Evolutionary conservation across 2,113 vertebrate species (phyloP), one percentile per base, ranked within the genome.

Genomic region (Chaetura pelagica): DNA sequence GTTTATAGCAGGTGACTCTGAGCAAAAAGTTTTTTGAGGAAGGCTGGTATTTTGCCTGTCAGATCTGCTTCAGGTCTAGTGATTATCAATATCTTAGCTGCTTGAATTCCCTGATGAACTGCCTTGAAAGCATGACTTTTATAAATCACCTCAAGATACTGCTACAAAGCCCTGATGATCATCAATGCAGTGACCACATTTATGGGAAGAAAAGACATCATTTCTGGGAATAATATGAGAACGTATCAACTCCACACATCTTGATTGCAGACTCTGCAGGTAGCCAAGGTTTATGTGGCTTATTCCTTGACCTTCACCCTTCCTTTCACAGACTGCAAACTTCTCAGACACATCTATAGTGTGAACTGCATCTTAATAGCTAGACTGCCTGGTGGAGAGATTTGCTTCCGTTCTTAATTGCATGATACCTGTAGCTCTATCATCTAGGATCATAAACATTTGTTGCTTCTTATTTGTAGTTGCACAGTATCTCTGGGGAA

Each of bases 251-350:
- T 84, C 69, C 63, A 93, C 91, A 90, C 69, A 91, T 95, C 95
- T 93, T 89, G 86, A 88, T 94, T 97, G 94, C 92, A 79, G 63
- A 44, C 91, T 95, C 91, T 96, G 95, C 88, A 96, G 94, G 94
- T 96, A 96, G 91, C 87, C 93, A 81, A 27, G 84, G 77, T 91
- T 90, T 94, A 91, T 96, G 75, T 88, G 90, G 63, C 66, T 96
- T n/a, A 72, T 86, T 96, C 84, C 89, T 96, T 96, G 88, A 88
- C 87, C 94, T 90, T 95, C 94, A 84, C 88, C 94, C 90, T 92
- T 0, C 10, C 75, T 94, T 93, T 94, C 90, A 67, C 76, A 80
- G 71, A 29, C 85, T 84, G 90, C 86, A 97, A 68, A 95, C 89
- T 86, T 90, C 76, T 94, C 86, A 77, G 76, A 79, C 71, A 68